Base-by-base conservation (phyloP, 1,140 invertebrate species). In the Drosophila tani region DNA sequence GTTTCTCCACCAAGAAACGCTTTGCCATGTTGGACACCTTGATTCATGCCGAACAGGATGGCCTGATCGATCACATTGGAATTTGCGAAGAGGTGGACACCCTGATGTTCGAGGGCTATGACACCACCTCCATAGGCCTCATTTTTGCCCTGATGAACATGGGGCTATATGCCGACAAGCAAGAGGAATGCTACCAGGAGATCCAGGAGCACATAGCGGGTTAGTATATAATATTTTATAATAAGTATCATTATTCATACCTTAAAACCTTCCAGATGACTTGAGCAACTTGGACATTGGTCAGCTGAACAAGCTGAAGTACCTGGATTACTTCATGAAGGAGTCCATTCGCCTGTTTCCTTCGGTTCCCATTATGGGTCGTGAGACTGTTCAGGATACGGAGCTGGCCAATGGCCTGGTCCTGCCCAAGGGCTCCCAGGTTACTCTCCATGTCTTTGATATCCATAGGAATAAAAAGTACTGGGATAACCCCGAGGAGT, bases 61-160 rank as follows among this genome's bases (percentile, higher is more conserved):
- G 93, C 17, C 93, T 83, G 1, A 94, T 95, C 43, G 95, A 94
- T 62, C 93, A 96, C 70, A 67, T 93, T 43, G 96, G 96, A 62
- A 96, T 98, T 46, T 94, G 95, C 76, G 96, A 97, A 83, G 96
- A 97, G 94, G 96, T 97, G 5, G 96, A 97, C 84, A 97, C 96
- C 0, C 97, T 97, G 63, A 96, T 97, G 94, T 97, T 97, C 93
- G 96, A 95, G 79, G 94, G 94, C 1, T 96, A 96, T 79, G 97
- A 97, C 81, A 97, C 97, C 17, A 96, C 96, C 2, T 94, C 95
- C 1, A 93, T 94, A 43, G 94, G 90, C 5, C 79, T 96, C 3
- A 94, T 91, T 49, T 96, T 95, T 92, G 93, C 93, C 0, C 81
- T 96, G 5, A 94, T 95, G 83, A 91, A 94, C 14, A 74, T 96